These are phyloP conservation scores for Callitettix versicolor DNA, from an alignment of 1,140 invertebrate species.

Conservation along the genomic window DNA sequence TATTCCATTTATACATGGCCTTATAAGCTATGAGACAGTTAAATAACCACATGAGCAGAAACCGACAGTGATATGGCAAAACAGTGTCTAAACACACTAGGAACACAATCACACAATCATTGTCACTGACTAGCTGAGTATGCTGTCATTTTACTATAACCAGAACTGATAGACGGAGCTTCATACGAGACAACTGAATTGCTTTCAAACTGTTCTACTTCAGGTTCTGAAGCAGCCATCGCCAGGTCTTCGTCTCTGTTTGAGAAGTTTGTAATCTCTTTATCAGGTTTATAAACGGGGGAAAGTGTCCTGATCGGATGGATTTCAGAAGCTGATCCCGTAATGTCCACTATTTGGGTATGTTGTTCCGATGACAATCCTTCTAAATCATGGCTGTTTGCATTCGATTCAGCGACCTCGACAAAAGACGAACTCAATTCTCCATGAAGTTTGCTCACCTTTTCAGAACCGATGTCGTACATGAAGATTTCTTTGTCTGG, in stretches of 20 bases:
- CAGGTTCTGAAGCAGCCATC: conserved; percentile 7
- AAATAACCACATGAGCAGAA: no score
- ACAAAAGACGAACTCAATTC: conserved; percentile 70
- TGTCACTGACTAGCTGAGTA: conserved; percentile 1
- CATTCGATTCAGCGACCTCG: conserved; percentile 69
- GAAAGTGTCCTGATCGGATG: conserved; percentile 2
- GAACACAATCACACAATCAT: background rate
- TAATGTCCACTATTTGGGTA: background rate
- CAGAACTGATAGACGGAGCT: conserved; percentile 7
- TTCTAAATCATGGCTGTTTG: conserved; percentile 53
- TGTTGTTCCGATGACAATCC: conserved; percentile 5
- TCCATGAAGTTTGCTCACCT: conserved; percentile 54
- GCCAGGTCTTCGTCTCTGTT: conserved; percentile 1
- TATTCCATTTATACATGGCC: no score
- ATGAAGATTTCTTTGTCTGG: conserved; percentile 68
- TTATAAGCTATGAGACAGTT: no score
- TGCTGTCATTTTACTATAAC: conserved; percentile 14
- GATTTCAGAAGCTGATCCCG: conserved; percentile 7
- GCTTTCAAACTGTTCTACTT: conserved; percentile 1
- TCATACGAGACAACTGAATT: background rate
- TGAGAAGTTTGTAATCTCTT: background rate
- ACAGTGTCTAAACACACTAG: no score
- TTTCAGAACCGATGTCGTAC: conserved; percentile 60
- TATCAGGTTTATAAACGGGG: background rate
- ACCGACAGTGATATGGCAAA: no score